Conservation (phyloP, 1,140 invertebrate species). For the Drosophila lacteicornis region DNA sequence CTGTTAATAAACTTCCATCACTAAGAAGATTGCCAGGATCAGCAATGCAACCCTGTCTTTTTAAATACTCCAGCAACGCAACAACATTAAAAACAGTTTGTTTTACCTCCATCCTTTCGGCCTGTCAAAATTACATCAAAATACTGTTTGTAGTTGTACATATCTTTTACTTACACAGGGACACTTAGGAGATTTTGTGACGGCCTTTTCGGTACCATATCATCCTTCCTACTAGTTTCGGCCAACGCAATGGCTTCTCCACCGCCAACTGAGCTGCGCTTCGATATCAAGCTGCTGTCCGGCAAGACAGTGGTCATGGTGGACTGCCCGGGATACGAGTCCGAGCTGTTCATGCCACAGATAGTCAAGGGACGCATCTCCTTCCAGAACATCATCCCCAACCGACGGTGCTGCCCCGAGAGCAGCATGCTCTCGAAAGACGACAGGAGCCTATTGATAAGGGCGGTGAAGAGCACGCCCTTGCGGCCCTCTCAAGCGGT, state of each 20-base stretch:
- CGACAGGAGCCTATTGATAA: neutral
- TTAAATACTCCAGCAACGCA: neutral
- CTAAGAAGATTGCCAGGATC: neutral
- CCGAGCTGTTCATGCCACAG: conserved; percentile 72
- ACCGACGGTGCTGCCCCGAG: conserved; percentile 61
- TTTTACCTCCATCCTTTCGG: conserved; percentile 4
- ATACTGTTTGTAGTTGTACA: neutral
- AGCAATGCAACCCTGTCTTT: conserved; percentile 8
- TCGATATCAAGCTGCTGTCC: conserved; percentile 65
- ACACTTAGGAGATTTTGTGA: neutral
- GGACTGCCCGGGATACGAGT: conserved; percentile 57
- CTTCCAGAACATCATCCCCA: conserved; percentile 70
- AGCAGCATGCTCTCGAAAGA: conserved; percentile 22
- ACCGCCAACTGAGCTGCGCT: conserved; percentile 14
- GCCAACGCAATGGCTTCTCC: conserved; percentile 19
- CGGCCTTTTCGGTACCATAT: conserved; percentile 3
- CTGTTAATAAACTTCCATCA: neutral
- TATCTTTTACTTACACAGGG: conserved; percentile 1
- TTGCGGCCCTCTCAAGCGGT: neutral
- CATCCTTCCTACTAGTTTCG: neutral
- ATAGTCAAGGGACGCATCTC: conserved; percentile 67
- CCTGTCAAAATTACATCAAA: conserved; percentile 14
- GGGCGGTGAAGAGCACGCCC: neutral
- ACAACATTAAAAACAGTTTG: neutral
- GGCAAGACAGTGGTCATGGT: conserved; percentile 73